Conservation (phyloP, 2,113 vertebrate species). For the Eubucco bourcierii region DNA sequence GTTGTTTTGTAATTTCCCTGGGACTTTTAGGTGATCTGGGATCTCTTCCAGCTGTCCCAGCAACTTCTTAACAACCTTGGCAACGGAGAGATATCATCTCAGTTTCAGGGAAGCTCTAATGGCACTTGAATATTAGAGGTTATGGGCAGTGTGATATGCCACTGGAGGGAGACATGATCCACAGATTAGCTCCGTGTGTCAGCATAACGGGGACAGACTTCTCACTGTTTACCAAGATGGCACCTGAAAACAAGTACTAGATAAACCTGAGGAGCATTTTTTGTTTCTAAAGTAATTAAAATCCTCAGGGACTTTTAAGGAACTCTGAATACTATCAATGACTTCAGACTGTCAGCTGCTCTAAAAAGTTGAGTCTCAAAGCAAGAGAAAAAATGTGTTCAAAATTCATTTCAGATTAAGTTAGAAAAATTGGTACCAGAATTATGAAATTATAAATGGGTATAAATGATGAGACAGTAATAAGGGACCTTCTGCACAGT, state of each 20-base stretch:
- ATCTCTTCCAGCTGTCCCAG: not conserved
- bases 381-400: not conserved
- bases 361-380: not conserved
- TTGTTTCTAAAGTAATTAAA: not conserved
- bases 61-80: not conserved
- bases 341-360: not conserved
- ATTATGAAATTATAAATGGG: not conserved
- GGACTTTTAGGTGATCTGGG: not conserved
- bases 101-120: not conserved
- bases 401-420: not conserved
- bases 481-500: not conserved
- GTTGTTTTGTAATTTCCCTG: not conserved
- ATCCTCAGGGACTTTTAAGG: not conserved
- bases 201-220: not conserved
- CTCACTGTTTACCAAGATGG: not conserved
- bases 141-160: not conserved
- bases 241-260: not conserved
- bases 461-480: not conserved
- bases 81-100: not conserved
- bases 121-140: not conserved
- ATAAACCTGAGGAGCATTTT: not conserved
- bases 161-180: constrained; percentile 69
- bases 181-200: not conserved
- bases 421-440: not conserved
- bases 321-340: not conserved